Evolutionary conservation across 23 tunicate genomes (phyloP).

Genomic region (Ciona savignyi): DNA sequence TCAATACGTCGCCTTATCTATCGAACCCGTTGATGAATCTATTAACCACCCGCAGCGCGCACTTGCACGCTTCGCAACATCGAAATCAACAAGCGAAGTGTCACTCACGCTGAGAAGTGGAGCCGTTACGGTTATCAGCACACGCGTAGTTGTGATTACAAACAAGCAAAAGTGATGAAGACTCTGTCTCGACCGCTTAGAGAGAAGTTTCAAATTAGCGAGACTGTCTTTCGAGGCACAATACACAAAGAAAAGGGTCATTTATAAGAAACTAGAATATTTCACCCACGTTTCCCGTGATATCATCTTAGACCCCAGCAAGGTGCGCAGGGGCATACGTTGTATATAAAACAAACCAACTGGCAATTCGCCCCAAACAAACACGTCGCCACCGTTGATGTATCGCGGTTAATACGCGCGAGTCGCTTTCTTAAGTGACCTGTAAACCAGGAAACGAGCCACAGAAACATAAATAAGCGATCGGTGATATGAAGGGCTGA

Average conservation of each 20-base stretch:
- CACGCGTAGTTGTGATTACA: too few relatives aligned
- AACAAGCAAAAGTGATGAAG: too few relatives aligned
- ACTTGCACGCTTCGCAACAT: neutral
- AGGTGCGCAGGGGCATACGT: neutral
- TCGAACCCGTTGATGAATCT: neutral
- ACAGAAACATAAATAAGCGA: neutral
- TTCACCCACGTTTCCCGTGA: neutral
- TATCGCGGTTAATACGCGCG: neutral
- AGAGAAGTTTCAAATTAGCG: too few relatives aligned
- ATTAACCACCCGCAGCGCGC: neutral
- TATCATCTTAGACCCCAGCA: neutral
- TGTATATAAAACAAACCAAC: neutral
- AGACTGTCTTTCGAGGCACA: too few relatives aligned
- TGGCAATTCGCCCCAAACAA: neutral
- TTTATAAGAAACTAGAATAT: neutral
- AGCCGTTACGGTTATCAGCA: neutral
- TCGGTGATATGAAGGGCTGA: neutral
- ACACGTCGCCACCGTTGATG: neutral
- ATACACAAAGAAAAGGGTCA: neutral
- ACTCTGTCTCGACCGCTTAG: too few relatives aligned
- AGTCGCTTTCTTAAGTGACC: neutral
- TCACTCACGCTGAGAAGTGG: neutral
- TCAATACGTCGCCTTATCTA: neutral
- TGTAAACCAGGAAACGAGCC: neutral
- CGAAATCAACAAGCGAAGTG: neutral